These are phyloP conservation scores for Lamellibrachia columna DNA, from an alignment of 2,888 invertebrate genomes.

Conservation along the genomic window DNA sequence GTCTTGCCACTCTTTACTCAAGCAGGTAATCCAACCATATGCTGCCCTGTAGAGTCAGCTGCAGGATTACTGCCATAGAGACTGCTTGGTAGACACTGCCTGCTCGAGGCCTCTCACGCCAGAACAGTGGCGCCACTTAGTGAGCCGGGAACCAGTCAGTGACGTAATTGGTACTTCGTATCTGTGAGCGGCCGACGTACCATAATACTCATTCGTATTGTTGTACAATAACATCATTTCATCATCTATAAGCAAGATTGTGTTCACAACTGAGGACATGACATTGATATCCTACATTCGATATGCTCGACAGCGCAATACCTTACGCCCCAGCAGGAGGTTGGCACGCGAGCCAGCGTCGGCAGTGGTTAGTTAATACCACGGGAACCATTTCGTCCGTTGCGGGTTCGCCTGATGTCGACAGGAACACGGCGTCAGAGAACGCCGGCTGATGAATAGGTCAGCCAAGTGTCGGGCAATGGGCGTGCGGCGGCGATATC, in stretches of 20 bases:
- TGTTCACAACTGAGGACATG: not conserved
- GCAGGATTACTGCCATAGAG: too few species aligned
- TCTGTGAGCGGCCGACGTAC: too few species aligned
- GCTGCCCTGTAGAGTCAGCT: too few species aligned
- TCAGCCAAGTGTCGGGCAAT: not conserved
- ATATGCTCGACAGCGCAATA: not conserved
- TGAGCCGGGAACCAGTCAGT: too few species aligned
- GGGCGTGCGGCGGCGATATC: not conserved
- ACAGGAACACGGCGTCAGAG: not conserved
- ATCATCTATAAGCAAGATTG: not conserved
- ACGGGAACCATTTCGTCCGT: not conserved
- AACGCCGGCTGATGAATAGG: not conserved
- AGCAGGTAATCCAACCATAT: too few species aligned
- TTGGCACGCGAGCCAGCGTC: not conserved
- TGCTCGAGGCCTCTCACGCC: too few species aligned
- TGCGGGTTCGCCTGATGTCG: not conserved
- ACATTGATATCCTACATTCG: not conserved
- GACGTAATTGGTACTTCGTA: too few species aligned
- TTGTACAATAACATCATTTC: not conserved
- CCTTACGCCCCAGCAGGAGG: not conserved
- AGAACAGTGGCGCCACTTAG: too few species aligned
- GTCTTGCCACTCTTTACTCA: too few species aligned
- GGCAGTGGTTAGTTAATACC: not conserved
- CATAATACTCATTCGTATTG: too few species aligned
- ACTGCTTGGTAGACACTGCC: too few species aligned